Evolutionary conservation across 2,113 vertebrate species (phyloP).

Genomic region (Poecile atricapillus): DNA sequence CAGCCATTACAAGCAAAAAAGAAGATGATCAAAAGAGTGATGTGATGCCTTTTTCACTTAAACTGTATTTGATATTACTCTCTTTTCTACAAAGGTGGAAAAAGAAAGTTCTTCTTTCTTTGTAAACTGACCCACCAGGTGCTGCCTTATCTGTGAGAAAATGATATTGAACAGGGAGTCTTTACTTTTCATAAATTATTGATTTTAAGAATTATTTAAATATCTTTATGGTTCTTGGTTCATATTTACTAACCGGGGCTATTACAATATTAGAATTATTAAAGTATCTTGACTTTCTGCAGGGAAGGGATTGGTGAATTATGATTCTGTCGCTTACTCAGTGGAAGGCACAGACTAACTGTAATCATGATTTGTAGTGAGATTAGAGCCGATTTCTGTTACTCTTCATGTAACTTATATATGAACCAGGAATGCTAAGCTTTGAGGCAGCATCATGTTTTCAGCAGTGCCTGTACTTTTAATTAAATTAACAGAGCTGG

Average conservation of each 20-base stretch:
- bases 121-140: neutral
- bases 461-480: conserved; percentile 15
- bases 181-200: neutral
- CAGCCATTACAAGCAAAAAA: neutral
- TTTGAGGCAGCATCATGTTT: conserved; percentile 9
- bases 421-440: neutral
- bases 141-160: neutral
- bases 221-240: neutral
- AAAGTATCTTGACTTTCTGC: neutral
- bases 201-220: conserved; percentile 1
- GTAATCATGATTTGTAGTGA: conserved; percentile 32
- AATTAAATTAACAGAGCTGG: conserved; percentile 24
- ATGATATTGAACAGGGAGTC: neutral
- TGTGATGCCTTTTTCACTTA: neutral
- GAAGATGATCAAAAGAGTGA: neutral
- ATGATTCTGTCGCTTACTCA: conserved; percentile 10
- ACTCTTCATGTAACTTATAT: neutral
- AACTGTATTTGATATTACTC: neutral
- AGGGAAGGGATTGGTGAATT: conserved; percentile 28
- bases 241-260: conserved; percentile 32
- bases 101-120: neutral
- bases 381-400: conserved; percentile 39
- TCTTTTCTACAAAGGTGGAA: neutral
- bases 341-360: conserved; percentile 7
- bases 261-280: conserved; percentile 32